Evolutionary conservation across 2,888 invertebrate species (phyloP).

Genomic region (Gonocerus acuteangulatus): DNA sequence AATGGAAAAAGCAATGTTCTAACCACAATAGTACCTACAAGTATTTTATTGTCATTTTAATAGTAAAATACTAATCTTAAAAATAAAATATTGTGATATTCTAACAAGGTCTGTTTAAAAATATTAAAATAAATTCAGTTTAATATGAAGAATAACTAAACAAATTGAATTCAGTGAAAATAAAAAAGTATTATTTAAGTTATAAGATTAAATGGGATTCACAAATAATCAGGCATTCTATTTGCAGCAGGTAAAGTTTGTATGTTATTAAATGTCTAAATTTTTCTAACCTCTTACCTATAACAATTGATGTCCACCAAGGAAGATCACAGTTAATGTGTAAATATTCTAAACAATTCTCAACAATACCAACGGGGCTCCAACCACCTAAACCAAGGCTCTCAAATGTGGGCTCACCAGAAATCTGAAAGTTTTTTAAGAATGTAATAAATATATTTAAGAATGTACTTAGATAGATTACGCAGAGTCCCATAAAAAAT

Average conservation of each 20-base stretch:
- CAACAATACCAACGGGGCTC: constrained; percentile 73
- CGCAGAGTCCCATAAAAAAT: neutral
- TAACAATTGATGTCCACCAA: constrained; percentile 85
- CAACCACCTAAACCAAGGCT: constrained; percentile 77
- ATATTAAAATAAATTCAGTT: neutral
- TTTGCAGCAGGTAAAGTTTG: too few relatives aligned
- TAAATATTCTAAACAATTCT: constrained; percentile 70
- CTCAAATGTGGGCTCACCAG: constrained; percentile 62
- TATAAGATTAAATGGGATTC: too few relatives aligned
- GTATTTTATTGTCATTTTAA: neutral
- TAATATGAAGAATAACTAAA: neutral
- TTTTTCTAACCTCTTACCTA: too few relatives aligned
- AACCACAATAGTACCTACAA: constrained; percentile 65
- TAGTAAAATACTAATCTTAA: neutral
- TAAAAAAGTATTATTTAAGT: too few relatives aligned
- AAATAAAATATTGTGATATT: neutral
- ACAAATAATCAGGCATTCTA: too few relatives aligned
- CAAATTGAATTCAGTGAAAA: neutral
- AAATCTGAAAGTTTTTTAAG: neutral
- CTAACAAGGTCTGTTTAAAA: constrained; percentile 11
- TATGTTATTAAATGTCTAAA: too few relatives aligned
- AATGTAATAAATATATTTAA: neutral
- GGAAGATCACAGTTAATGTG: constrained; percentile 76
- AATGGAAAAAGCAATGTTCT: constrained; percentile 75
- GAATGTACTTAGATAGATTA: neutral